A percentile compares a stretch with the other conserved stretches of the same genome.
phyloP scores from a whole-genome alignment of 2,113 vertebrate species.

The Lampris incognitus region DNA sequence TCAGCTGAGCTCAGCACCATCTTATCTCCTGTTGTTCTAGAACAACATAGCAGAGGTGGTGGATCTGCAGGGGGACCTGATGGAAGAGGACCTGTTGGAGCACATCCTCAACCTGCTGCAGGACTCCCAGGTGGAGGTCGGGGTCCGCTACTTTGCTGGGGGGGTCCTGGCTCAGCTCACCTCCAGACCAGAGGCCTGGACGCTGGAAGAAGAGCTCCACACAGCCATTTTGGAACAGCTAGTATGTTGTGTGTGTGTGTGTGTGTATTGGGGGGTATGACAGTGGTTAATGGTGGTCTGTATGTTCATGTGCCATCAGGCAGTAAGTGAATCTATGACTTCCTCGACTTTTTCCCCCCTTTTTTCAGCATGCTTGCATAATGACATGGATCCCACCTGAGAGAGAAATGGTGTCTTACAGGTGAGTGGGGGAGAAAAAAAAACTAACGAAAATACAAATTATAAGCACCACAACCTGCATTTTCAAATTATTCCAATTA shows the following conservation, averaged over 20 bases:
- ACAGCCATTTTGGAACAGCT: constrained; percentile 86
- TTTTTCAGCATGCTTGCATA: constrained; percentile 89
- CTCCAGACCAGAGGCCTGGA: constrained; percentile 90
- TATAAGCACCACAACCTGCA: no score
- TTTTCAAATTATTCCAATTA: no score
- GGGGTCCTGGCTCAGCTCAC: constrained; percentile 92
- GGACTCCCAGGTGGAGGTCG: constrained; percentile 85
- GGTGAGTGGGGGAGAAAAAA: constrained; percentile 74
- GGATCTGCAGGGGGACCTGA: constrained; percentile 88
- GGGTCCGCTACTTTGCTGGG: constrained; percentile 93
- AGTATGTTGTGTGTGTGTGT: constrained; percentile 71
- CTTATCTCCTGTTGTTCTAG: constrained; percentile 63
- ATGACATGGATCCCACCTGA: constrained; percentile 92
- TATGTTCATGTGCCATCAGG: neutral
- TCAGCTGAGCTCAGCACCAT: neutral
- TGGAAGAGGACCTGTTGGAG: constrained; percentile 93
- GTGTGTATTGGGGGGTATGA: neutral
- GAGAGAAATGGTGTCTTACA: constrained; percentile 94
- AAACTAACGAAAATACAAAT: neutral
- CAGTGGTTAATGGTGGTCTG: neutral
- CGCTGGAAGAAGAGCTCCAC: constrained; percentile 83
- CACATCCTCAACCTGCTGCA: constrained; percentile 89
- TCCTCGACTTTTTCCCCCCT: constrained; percentile 1
- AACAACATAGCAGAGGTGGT: constrained; percentile 96
- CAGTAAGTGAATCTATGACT: neutral